Evolutionary conservation across 1,140 invertebrate species (phyloP).

Genomic region (Bombyx mandarina): DNA sequence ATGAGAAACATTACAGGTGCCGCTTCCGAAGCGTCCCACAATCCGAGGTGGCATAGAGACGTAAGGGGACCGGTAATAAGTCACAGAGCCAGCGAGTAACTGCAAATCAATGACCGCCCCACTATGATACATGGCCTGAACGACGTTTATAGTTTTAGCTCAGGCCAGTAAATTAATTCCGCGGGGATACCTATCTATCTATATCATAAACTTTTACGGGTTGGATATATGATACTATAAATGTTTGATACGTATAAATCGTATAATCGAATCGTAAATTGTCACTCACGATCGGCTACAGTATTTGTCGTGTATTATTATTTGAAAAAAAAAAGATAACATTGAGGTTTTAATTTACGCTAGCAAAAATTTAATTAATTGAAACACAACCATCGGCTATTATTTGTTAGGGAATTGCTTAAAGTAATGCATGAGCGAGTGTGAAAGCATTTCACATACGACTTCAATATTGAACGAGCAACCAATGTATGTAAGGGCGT

Average conservation of each 20-base stretch:
- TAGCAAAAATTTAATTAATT: too few relatives aligned
- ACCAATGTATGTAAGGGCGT: too few relatives aligned
- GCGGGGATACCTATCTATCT: conserved; percentile 53
- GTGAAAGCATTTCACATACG: too few relatives aligned
- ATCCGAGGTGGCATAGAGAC: conserved; percentile 32
- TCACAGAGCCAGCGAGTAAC: conserved; percentile 55
- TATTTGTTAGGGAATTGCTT: too few relatives aligned
- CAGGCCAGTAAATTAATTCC: conserved; percentile 54
- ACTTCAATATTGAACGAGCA: too few relatives aligned
- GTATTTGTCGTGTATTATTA: too few relatives aligned
- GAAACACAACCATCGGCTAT: too few relatives aligned
- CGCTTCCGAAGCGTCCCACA: conserved; percentile 19
- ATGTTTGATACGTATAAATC: not conserved
- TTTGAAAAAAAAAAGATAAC: too few relatives aligned
- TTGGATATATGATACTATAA: not conserved
- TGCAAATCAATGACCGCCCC: conserved; percentile 63
- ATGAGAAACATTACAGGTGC: conserved; percentile 52
- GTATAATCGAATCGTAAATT: not conserved
- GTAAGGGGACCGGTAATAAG: conserved; percentile 58
- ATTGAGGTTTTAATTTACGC: too few relatives aligned
- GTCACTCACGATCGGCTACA: too few relatives aligned
- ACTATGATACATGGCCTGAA: conserved; percentile 63
- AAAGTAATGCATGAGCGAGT: too few relatives aligned
- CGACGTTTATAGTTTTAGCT: conserved; percentile 63
- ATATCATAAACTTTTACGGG: conserved; percentile 16